phyloP scores from a whole-genome alignment of 2,797 vertebrate genomes.

The Rhincodon typus region DNA sequence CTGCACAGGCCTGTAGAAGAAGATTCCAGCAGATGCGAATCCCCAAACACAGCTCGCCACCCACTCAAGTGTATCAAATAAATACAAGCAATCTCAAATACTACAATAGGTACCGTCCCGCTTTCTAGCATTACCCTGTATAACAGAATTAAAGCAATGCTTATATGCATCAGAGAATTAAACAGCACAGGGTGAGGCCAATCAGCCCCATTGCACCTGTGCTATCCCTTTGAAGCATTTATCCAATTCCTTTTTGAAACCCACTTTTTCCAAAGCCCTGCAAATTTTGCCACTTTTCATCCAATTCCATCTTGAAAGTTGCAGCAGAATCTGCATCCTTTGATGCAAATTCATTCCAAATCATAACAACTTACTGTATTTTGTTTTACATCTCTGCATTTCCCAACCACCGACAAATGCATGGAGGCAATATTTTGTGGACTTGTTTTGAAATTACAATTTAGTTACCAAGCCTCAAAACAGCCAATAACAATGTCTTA shows the following conservation, averaged over 20 bases:
- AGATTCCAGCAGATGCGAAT: background rate
- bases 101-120: background rate
- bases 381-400: no score
- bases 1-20: background rate
- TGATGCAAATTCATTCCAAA: background rate
- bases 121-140: background rate
- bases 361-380: background rate
- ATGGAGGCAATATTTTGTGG: no score
- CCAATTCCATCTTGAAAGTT: background rate
- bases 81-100: background rate
- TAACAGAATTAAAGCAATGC: background rate
- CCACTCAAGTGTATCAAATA: constrained; percentile 1
- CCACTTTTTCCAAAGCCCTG: no score
- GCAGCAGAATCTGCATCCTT: background rate
- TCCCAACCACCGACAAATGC: no score
- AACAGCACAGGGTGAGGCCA: background rate
- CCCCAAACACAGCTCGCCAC: background rate
- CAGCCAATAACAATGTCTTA: no score
- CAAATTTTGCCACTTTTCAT: background rate
- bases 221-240: background rate
- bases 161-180: background rate
- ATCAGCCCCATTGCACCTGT: no score
- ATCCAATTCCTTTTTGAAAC: no score
- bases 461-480: background rate
- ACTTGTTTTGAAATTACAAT: no score